Conservation (phyloP, 2,113 vertebrate genomes). For the Lycaon pictus region DNA sequence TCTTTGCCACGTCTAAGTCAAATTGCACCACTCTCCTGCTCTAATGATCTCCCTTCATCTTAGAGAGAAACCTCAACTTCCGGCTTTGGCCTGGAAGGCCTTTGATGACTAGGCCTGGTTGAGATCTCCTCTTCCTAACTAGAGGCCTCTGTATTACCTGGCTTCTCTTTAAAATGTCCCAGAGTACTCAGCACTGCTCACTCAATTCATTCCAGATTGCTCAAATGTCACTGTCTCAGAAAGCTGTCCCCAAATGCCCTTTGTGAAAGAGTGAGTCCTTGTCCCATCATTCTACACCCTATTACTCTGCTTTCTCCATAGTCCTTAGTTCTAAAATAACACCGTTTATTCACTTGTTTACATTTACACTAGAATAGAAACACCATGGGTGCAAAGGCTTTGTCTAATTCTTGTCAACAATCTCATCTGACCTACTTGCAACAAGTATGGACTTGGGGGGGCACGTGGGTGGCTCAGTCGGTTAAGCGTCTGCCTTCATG, state of each 20-base stretch:
- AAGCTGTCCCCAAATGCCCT: neutral
- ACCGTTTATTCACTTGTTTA: neutral
- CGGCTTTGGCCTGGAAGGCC: too few relatives aligned
- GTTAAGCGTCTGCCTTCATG: too few relatives aligned
- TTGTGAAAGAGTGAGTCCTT: accelerated
- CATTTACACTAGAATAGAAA: neutral
- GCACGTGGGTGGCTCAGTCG: too few relatives aligned
- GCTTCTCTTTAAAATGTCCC: neutral
- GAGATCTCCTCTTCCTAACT: neutral
- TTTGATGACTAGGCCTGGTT: neutral
- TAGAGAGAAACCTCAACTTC: neutral
- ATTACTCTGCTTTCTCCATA: neutral
- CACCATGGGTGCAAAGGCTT: neutral
- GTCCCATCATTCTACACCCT: neutral
- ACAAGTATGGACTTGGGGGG: too few relatives aligned
- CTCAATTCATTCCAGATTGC: neutral
- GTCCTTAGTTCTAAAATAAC: neutral
- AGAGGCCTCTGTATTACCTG: neutral
- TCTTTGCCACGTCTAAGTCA: too few relatives aligned
- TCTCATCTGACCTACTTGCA: neutral
- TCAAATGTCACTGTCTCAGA: neutral
- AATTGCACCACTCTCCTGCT: neutral
- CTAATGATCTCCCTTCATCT: neutral
- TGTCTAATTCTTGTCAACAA: neutral
- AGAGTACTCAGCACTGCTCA: neutral